Evolutionary conservation across 2,888 invertebrate species (phyloP), one percentile per base, ranked within the genome.

Genomic region (Ecdyonurus torrentis): DNA sequence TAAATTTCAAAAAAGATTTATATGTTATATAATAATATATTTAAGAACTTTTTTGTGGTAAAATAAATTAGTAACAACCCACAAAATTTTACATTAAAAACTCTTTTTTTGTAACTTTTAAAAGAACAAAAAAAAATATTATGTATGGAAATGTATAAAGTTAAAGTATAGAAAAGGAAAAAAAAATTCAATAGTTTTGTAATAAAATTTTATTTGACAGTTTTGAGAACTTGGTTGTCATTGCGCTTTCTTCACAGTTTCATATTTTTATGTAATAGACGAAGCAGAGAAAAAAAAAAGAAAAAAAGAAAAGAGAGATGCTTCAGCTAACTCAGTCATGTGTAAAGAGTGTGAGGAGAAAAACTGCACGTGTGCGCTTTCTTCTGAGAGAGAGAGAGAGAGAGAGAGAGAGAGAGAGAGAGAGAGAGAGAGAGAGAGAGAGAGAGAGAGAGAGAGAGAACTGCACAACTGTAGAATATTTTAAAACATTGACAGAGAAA

Each of bases 331-430:
- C 37, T 37, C 37, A 37, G 37, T 37, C 37, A 15, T 10, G 37
- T 15, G 37, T 37, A 10, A 37, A 37, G 37, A 10, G 37, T 15
- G 15, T 10, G 37, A 37, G 37, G 5, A 52, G 50, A 53, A 50
- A 60, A 52, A 23, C 24, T 10, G 60, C 23, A 2, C 25, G 53
- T 25, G 52, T 52, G 59, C 60, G 60, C 60, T 63, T n/a, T n/a
- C n/a, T n/a, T n/a, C n/a, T n/a, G n/a, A n/a, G n/a, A n/a, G n/a
- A n/a, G n/a, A n/a, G n/a, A n/a, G n/a, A n/a, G n/a, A n/a, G n/a
- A n/a, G 62, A 60, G 63, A 52, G 59, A 59, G 59, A 52, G 60
- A 25, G 25, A 22, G 61, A 61, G 23, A 23, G 52, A 65, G 61
- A 19, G 50, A 22, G 66, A 63, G 63, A 59, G 58, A 37, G 61